phyloP scores from a whole-genome alignment of 2,113 vertebrate species.

The Heterocephalus glaber region DNA sequence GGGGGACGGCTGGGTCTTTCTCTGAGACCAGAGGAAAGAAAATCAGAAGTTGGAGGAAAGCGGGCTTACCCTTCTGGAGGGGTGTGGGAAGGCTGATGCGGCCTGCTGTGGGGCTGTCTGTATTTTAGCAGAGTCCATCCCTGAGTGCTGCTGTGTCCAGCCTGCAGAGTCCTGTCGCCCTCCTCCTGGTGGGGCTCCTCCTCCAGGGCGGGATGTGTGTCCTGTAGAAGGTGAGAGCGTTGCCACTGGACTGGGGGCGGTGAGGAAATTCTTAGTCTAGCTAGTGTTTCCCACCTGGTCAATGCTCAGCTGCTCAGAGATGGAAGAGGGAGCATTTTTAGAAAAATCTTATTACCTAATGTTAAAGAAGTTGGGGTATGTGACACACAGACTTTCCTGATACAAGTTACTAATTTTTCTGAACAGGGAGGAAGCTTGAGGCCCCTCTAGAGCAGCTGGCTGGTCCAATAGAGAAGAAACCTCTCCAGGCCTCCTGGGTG shows the following conservation, averaged over 20 bases:
- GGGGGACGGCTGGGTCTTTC: not conserved
- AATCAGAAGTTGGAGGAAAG: not conserved
- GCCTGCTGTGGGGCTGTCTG: not conserved
- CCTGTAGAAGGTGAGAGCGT: constrained; percentile 74
- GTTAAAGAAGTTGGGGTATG: constrained; percentile 12
- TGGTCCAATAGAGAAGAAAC: not conserved
- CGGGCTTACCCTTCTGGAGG: not conserved
- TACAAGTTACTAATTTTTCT: constrained; percentile 19
- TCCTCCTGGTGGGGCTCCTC: constrained; percentile 69
- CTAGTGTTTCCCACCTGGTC: constrained; percentile 16
- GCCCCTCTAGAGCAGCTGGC: not conserved
- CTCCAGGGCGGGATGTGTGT: constrained; percentile 63
- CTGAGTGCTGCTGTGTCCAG: constrained; percentile 56
- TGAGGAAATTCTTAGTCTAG: constrained; percentile 30
- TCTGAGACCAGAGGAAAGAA: not conserved
- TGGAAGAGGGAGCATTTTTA: not conserved
- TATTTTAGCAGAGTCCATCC: constrained; percentile 71
- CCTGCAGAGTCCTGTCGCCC: constrained; percentile 54
- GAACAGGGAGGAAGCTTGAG: constrained; percentile 1
- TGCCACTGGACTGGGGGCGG: not conserved
- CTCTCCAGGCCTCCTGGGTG: not conserved
- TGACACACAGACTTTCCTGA: constrained; percentile 27
- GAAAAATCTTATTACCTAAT: constrained; percentile 10
- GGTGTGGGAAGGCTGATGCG: not conserved
- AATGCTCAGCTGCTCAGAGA: constrained; percentile 33